Evolutionary conservation across 1,140 invertebrate species (phyloP).

Genomic region (Thaumetopoea pityocampa): DNA sequence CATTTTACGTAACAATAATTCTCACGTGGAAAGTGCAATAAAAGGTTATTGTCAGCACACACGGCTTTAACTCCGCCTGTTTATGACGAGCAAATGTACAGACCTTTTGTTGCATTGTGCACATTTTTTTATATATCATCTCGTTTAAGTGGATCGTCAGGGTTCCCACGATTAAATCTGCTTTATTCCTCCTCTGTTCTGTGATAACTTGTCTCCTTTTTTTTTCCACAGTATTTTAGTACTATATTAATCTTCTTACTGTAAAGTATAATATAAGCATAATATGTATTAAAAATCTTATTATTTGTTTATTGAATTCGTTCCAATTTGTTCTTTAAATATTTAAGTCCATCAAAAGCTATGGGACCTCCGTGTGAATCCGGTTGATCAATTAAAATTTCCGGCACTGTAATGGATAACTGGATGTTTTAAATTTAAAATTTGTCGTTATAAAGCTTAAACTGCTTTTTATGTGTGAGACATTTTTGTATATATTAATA

Average conservation of each 20-base stretch:
- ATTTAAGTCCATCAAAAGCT: neutral
- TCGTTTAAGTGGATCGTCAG: conserved; percentile 7
- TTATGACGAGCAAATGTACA: no score
- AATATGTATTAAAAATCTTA: neutral
- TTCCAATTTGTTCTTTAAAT: conserved; percentile 1
- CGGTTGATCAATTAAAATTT: conserved; percentile 10
- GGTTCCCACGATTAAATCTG: conserved; percentile 7
- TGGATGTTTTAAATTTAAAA: neutral
- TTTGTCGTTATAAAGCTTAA: neutral
- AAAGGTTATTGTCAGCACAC: no score
- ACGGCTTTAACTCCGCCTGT: no score
- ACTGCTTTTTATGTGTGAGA: no score
- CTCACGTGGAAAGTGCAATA: no score
- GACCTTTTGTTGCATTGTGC: conserved; percentile 10
- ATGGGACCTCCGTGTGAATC: neutral
- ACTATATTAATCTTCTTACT: conserved; percentile 1
- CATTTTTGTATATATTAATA: no score
- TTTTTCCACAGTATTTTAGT: conserved; percentile 8
- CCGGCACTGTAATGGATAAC: conserved; percentile 6
- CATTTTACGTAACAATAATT: no score
- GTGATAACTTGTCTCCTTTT: neutral
- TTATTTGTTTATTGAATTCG: neutral
- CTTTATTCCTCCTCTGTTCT: conserved; percentile 2
- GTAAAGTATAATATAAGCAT: neutral
- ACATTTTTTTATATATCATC: conserved; percentile 9